phyloP scores from a whole-genome alignment of 2,888 invertebrate genomes.

The Dromius quadrimaculatus region DNA sequence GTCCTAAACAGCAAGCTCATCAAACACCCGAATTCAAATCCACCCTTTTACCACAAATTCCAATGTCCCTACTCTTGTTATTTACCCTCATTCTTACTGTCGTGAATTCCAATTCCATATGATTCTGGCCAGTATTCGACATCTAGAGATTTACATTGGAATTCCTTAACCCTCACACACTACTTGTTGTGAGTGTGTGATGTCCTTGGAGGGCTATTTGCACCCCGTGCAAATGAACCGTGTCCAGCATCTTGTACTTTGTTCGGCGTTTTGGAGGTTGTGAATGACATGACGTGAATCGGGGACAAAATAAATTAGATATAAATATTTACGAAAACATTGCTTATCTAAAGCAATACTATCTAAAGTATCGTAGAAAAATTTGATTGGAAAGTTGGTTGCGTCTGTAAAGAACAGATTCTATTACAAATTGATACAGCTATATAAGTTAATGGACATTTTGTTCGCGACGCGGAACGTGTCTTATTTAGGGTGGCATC shows the following conservation, averaged over 20 bases:
- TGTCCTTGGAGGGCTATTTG: slow-evolving; percentile 27
- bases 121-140: slow-evolving; percentile 41
- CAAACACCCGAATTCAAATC: slow-evolving; percentile 16
- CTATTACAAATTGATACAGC: slow-evolving; percentile 64
- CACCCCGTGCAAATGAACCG: slow-evolving; percentile 22
- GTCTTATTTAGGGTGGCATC: slow-evolving; percentile 43
- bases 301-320: no score
- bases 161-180: slow-evolving; percentile 39
- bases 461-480: slow-evolving; percentile 50
- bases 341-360: no score
- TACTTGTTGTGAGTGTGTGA: neutral
- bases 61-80: slow-evolving; percentile 44
- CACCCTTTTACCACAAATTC: slow-evolving; percentile 14
- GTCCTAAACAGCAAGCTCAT: neutral
- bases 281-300: no score
- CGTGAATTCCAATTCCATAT: slow-evolving; percentile 39
- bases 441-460: slow-evolving; percentile 67
- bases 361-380: no score
- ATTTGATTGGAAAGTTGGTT: slow-evolving; percentile 18
- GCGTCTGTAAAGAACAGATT: slow-evolving; percentile 33
- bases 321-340: no score
- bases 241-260: neutral
- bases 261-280: no score
- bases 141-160: slow-evolving; percentile 50
- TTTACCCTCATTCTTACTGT: slow-evolving; percentile 45